Evolutionary conservation across 64 coral and sea anemone species (phyloP).

Genomic region (Stylophora pistillata): DNA sequence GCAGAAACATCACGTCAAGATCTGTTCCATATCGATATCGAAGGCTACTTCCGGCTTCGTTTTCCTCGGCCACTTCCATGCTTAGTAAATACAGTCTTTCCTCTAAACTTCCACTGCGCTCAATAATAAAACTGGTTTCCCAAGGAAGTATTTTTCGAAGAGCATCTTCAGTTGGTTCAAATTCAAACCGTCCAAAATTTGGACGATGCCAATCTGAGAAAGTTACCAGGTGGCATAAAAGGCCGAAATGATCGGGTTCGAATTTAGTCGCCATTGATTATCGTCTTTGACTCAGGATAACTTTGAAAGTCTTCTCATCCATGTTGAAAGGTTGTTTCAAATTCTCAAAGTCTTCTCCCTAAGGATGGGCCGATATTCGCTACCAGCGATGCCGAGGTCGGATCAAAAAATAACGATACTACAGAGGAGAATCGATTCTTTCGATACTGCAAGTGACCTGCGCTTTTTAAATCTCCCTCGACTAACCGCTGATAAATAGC

Average conservation of each 20-base stretch:
- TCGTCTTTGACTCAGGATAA: too few species aligned
- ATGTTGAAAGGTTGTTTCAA: too few species aligned
- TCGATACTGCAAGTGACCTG: too few species aligned
- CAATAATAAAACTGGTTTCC: not conserved
- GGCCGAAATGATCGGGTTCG: not conserved
- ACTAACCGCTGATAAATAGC: too few species aligned
- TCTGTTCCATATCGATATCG: not conserved
- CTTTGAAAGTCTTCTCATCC: too few species aligned
- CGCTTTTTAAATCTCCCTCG: too few species aligned
- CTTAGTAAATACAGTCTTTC: slow-evolving; percentile 15
- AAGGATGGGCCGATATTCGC: too few species aligned
- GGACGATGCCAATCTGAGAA: slow-evolving; percentile 15
- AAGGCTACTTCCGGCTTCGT: not conserved
- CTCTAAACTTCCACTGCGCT: not conserved
- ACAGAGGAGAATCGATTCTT: too few species aligned
- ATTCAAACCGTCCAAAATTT: not conserved
- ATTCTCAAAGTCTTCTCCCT: too few species aligned
- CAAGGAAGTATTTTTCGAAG: slow-evolving; percentile 11
- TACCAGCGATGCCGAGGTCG: too few species aligned
- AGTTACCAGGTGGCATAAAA: not conserved
- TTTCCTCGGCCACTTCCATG: not conserved
- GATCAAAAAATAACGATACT: too few species aligned
- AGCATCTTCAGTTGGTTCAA: not conserved
- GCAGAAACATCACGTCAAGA: slow-evolving; percentile 1
- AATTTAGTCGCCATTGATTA: not conserved